Percentiles rank a stretch among this genome's conserved stretches.
phyloP scores from a whole-genome alignment of 2,888 invertebrate species.

The Orchesella flavescens region DNA sequence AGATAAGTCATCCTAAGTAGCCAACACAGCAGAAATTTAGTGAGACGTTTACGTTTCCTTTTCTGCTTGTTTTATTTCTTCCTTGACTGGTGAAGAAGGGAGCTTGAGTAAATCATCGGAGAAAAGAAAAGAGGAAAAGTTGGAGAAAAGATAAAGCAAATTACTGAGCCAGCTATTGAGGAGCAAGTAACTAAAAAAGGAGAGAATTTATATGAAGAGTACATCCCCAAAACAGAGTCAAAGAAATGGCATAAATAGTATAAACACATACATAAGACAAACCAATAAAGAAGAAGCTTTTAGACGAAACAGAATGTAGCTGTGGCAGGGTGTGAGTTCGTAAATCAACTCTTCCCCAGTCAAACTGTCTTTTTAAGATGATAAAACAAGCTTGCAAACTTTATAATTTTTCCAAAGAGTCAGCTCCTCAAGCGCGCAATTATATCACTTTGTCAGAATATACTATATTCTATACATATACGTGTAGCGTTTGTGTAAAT shows the following conservation, averaged over 20 bases:
- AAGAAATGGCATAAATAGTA: constrained; percentile 6
- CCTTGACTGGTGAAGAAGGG: constrained; percentile 49
- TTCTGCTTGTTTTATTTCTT: constrained; percentile 55
- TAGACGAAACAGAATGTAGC: constrained; percentile 24
- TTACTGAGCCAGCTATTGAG: constrained; percentile 33
- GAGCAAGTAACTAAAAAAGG: background rate
- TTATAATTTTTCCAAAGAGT: constrained; percentile 48
- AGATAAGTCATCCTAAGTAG: constrained; percentile 61
- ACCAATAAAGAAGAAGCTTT: constrained; percentile 27
- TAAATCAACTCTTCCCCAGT: constrained; percentile 56
- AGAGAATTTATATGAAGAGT: background rate
- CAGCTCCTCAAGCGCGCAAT: constrained; percentile 30
- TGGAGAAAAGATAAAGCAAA: constrained; percentile 64
- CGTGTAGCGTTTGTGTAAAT: no score
- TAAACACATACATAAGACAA: constrained; percentile 40
- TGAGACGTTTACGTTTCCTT: constrained; percentile 54
- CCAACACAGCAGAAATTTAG: constrained; percentile 60
- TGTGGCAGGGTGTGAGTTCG: constrained; percentile 37
- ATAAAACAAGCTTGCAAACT: constrained; percentile 55
- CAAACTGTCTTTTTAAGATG: constrained; percentile 61
- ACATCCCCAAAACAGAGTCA: constrained; percentile 7
- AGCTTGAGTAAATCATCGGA: constrained; percentile 59
- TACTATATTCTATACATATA: no score
- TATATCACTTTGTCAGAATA: no score
- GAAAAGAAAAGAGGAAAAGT: constrained; percentile 36